Evolutionary conservation across 2,113 vertebrate species (phyloP).

Genomic region (Corythaeola cristata): DNA sequence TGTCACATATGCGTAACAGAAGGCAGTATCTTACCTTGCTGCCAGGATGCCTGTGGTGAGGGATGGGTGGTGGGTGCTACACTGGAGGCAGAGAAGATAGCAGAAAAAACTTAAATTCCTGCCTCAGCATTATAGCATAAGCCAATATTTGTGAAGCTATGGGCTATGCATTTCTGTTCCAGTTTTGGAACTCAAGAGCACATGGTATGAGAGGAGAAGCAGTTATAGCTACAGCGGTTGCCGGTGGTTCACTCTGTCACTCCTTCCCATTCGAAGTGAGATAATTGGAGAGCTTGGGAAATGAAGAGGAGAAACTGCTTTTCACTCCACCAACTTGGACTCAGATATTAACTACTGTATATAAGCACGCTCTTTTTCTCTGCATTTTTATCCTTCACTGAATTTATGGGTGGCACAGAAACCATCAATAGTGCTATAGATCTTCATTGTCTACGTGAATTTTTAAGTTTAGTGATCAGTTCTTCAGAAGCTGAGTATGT

Average conservation of each 20-base stretch:
- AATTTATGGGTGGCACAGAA: not conserved
- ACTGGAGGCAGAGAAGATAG: not conserved
- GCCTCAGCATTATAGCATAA: not conserved
- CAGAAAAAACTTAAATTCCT: not conserved
- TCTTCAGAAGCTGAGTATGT: not conserved
- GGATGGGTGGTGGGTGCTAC: not conserved
- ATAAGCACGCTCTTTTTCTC: not conserved
- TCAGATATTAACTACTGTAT: not conserved
- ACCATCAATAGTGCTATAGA: not conserved
- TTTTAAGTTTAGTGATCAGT: not conserved
- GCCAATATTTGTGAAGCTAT: not conserved
- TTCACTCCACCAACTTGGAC: not conserved
- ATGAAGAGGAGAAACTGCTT: not conserved
- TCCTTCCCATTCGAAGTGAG: not conserved
- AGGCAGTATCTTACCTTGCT: not conserved
- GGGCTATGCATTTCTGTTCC: not conserved
- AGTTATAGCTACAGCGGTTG: not conserved
- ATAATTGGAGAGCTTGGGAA: not conserved
- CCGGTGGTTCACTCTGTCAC: not conserved
- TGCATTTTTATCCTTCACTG: not conserved
- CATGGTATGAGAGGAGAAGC: not conserved
- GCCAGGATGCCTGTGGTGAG: not conserved
- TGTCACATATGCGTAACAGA: not conserved
- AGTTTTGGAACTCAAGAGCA: not conserved
- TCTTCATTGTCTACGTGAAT: not conserved